A percentile compares a stretch with the other conserved stretches of the same genome.
These are phyloP conservation scores for Amitus sp. DNA, from an alignment of 2,888 invertebrate genomes.

Conservation along the genomic window DNA sequence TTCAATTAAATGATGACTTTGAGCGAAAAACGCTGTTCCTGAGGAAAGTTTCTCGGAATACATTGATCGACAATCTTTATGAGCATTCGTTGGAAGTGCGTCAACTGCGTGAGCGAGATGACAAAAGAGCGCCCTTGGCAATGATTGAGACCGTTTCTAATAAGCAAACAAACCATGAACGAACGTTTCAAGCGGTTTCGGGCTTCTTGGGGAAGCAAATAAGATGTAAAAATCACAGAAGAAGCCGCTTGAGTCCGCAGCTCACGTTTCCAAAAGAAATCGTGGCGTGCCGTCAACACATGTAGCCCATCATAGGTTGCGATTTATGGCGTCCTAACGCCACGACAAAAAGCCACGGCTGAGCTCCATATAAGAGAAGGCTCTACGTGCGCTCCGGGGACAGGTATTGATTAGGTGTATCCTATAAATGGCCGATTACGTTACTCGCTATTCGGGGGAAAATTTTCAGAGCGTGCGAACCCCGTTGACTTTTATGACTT, in stretches of 20 bases:
- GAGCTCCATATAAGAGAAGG: constrained; percentile 54
- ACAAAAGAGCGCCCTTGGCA: constrained; percentile 18
- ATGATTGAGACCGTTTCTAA: constrained; percentile 22
- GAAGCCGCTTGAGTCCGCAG: constrained; percentile 54
- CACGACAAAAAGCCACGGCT: constrained; percentile 55
- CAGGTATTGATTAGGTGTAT: constrained; percentile 60
- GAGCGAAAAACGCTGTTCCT: no score
- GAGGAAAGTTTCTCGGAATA: no score
- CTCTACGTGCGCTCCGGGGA: constrained; percentile 45
- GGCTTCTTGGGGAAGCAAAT: constrained; percentile 23
- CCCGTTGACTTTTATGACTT: constrained; percentile 13
- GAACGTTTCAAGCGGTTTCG: constrained; percentile 10
- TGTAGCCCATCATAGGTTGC: constrained; percentile 64
- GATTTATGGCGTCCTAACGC: constrained; percentile 63
- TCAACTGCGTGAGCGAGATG: neutral
- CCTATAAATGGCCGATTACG: constrained; percentile 55
- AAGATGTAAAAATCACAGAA: constrained; percentile 33
- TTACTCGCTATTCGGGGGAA: constrained; percentile 37
- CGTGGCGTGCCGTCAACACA: constrained; percentile 63
- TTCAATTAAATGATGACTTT: no score
- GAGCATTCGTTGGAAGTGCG: neutral
- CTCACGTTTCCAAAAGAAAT: constrained; percentile 64
- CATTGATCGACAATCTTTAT: no score
- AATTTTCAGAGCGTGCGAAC: constrained; percentile 29
- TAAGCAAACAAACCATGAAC: constrained; percentile 31